These are phyloP conservation scores for Brachyptera putata DNA, from an alignment of 2,888 invertebrate genomes.

Conservation along the genomic window DNA sequence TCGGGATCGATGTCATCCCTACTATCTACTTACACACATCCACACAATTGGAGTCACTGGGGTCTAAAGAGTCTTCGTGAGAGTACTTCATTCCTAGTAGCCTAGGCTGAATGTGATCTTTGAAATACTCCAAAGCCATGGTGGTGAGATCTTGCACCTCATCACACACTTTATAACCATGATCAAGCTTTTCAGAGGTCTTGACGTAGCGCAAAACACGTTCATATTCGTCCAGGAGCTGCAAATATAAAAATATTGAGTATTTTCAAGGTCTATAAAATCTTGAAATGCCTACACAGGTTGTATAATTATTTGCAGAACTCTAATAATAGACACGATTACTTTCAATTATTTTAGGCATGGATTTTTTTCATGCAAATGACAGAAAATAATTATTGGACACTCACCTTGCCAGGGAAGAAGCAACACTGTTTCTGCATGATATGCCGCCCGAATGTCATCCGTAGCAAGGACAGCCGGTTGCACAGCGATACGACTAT, in stretches of 20 bases:
- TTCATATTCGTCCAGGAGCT: constrained; percentile 89
- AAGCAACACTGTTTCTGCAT: constrained; percentile 91
- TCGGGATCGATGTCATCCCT: too few species aligned
- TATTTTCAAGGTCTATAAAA: background rate
- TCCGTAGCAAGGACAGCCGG: constrained; percentile 83
- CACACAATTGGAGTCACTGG: too few species aligned
- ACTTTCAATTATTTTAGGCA: too few species aligned
- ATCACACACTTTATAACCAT: constrained; percentile 90
- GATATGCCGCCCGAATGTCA: constrained; percentile 93
- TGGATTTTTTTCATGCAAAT: too few species aligned
- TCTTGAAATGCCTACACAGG: background rate
- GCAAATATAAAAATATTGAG: constrained; percentile 40
- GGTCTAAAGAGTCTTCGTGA: constrained; percentile 72
- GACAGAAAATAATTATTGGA: too few species aligned
- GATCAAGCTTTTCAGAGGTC: constrained; percentile 72
- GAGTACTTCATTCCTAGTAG: constrained; percentile 86
- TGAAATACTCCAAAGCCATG: constrained; percentile 98
- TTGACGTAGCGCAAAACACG: constrained; percentile 80
- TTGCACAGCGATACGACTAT: constrained; percentile 91
- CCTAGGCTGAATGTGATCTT: constrained; percentile 86
- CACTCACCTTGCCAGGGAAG: constrained; percentile 90
- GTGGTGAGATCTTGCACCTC: constrained; percentile 91
- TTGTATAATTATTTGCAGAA: background rate
- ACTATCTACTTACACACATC: too few species aligned
- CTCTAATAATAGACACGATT: background rate